Base-by-base conservation (phyloP, 2,888 invertebrate genomes). In the Unio pictorum region DNA sequence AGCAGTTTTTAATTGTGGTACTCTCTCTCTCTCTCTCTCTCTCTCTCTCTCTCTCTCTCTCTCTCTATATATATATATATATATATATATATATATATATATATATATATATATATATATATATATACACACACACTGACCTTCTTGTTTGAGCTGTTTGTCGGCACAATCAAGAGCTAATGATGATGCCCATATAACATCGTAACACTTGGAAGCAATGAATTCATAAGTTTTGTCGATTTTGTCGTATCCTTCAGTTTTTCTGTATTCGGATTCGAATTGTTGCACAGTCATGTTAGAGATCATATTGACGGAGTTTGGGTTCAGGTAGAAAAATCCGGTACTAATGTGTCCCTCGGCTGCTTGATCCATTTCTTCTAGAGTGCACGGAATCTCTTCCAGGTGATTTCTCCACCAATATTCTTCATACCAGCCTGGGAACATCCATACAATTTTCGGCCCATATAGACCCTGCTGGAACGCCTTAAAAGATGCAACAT, bases 161-260 rank as follows among this genome's bases (percentile, higher is more conserved):
- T 56, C 54, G 23, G 72, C 66, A 30, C 66, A 61, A 58, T 72
- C 63, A n/a, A 72, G 58, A 2, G 69, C 64, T 4, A 72, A 26
- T 8, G 65, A 66, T 6, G 64, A 55, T 11, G 63, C 72, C 72
- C 72, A 72, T 4, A 66, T 23, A 7, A 59, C 58, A 54, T 72
- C 72, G 55, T 67, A 71, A 26, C 71, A 62, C 28, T 34, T 61
- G 17, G 61, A 30, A 34, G 34, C 61, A 30, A 67, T 20, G 20
- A n/a, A 23, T 45, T 66, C 45, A 2, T 45, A 45, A 11, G 45
- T 45, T 45, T 45, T 45, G 45, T 45, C 45, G 11, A 45, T 15
- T 45, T 45, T 3, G 45, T 45, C 45, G 45, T 45, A 45, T 45
- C 45, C 45, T 11, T 11, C 11, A 1, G 45, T 45, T 45, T 45